Evolutionary conservation across 2,888 invertebrate species (phyloP).

Genomic region (Spodoptera picta): DNA sequence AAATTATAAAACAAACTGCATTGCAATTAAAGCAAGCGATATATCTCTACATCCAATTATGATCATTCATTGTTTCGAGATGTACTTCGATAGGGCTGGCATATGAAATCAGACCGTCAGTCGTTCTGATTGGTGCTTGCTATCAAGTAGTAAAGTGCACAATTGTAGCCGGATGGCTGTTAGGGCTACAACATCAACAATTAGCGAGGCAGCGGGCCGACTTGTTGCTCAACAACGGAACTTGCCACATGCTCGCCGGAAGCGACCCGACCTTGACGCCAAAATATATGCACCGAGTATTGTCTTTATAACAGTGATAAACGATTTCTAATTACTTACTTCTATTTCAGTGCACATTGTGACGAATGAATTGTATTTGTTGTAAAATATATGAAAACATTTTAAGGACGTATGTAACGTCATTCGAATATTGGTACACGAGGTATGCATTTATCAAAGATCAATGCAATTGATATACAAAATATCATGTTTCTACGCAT

Average conservation of each 20-base stretch:
- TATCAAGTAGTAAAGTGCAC: slow-evolving; percentile 64
- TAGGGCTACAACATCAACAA: slow-evolving; percentile 69
- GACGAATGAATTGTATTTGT: background rate
- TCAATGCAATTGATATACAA: background rate
- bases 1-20: too few species aligned
- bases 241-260: slow-evolving; percentile 80
- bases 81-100: slow-evolving; percentile 26
- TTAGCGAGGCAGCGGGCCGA: slow-evolving; percentile 72
- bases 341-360: slow-evolving; percentile 4
- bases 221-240: slow-evolving; percentile 82
- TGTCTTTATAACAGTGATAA: slow-evolving; percentile 63
- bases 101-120: slow-evolving; percentile 43
- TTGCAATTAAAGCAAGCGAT: background rate
- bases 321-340: slow-evolving; percentile 63
- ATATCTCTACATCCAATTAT: slow-evolving; percentile 4
- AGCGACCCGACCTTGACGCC: slow-evolving; percentile 79
- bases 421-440: too few species aligned
- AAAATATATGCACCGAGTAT: slow-evolving; percentile 63
- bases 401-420: too few species aligned
- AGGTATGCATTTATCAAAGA: too few species aligned
- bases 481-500: too few species aligned
- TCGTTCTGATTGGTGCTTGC: slow-evolving; percentile 59
- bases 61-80: slow-evolving; percentile 25
- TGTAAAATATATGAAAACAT: too few species aligned
- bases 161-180: slow-evolving; percentile 62